Base-by-base conservation (phyloP, 2,113 vertebrate species). In the Mirounga angustirostris region DNA sequence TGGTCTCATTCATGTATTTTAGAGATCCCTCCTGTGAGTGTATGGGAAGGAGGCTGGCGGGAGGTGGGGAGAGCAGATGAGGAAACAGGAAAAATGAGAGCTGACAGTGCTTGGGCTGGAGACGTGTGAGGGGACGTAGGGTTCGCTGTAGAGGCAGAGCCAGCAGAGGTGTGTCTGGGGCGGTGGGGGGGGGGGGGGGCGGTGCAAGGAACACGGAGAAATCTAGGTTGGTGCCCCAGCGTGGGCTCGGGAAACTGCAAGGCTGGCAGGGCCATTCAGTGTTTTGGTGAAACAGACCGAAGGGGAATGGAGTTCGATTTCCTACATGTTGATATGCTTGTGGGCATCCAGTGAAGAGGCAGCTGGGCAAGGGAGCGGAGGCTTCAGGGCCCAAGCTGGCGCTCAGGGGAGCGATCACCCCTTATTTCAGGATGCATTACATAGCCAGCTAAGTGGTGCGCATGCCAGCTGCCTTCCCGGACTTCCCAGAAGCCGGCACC, bases 101-200 rank as follows among this genome's bases (percentile, higher is more conserved):
- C 30, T 9, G 40, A 21, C 40, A 7, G 28, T 16, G 13, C 18
- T 5, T 40, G 30, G 50, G 59, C 16, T 36, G 96, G 8, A 50
- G 61, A 58, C 18, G 19, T 0, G 1, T 30, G 30, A 4, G 40
- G 33, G 65, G 54, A 26, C 19, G 16, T 9, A 7, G 36, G 40
- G 15, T 40, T 71, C 15, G 1, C n/a, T 4, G 0, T n/a, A 11
- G 30, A 65, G 40, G 43, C 8, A 3, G n/a, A n/a, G 9, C 18
- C 43, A n/a, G 8, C 10, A 9, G 19, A 5, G 46, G 8, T 18
- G 15, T 69, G 50, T 59, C 58, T 79, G 50, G 58, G 21, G 3
- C 7, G 28, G 71, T 24, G 15, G 2, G 16, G 54, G 61, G 15
- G 2, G 16, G 54, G 61, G 28, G 18, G 19, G 26, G 14, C 58